phyloP scores from a whole-genome alignment of 2,797 vertebrate genomes.

The Psittacula derbiana region DNA sequence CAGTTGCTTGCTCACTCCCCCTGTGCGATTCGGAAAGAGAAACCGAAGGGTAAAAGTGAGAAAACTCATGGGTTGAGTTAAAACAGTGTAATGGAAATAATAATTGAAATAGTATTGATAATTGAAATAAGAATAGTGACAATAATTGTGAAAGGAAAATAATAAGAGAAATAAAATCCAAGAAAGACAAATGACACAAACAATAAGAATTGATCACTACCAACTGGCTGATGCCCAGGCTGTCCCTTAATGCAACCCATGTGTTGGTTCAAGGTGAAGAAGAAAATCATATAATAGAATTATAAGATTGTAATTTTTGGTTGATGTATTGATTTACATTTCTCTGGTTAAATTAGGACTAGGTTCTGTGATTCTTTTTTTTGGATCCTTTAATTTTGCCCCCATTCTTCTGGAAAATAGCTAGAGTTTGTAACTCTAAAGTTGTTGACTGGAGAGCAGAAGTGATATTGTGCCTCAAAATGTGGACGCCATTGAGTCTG shows the following conservation, averaged over 20 bases:
- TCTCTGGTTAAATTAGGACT: background rate
- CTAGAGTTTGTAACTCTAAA: background rate
- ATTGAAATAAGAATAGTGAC: background rate
- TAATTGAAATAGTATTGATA: background rate
- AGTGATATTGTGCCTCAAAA: background rate
- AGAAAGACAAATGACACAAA: background rate
- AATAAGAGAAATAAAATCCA: background rate
- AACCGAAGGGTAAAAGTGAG: background rate
- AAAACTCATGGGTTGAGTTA: background rate
- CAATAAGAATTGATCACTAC: background rate
- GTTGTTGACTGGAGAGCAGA: background rate
- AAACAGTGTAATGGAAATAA: background rate
- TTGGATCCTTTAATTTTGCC: background rate
- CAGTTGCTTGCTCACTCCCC: background rate
- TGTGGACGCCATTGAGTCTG: background rate
- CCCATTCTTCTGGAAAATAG: rapidly evolving
- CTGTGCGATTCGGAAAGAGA: background rate
- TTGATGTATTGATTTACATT: background rate
- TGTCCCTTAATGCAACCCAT: background rate
- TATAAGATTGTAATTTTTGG: background rate
- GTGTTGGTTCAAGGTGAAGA: background rate
- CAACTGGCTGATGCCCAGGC: background rate
- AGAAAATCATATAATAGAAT: background rate
- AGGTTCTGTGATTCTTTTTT: background rate
- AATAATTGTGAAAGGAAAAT: background rate